Percentiles rank a stretch among this genome's conserved stretches.
Conservation (phyloP, 2,888 invertebrate genomes). For the Tenthredo amoena region DNA sequence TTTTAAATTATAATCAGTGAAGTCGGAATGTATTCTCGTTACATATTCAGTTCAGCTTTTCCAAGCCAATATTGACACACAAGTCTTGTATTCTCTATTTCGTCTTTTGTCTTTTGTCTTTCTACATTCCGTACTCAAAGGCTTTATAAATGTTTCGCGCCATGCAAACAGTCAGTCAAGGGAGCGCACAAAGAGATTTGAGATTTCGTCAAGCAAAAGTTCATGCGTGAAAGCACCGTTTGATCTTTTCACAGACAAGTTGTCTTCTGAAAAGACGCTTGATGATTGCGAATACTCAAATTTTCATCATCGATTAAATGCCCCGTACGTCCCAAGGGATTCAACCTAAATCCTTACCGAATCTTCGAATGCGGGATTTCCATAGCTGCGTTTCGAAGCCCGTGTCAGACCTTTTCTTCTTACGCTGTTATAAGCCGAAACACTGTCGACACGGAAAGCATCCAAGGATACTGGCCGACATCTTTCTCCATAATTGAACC, state of each 20-base stretch:
- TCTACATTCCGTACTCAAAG: constrained; percentile 11
- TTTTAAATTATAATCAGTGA: neutral
- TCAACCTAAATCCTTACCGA: constrained; percentile 81
- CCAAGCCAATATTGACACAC: constrained; percentile 28
- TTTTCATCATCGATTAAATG: neutral
- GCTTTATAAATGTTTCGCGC: constrained; percentile 26
- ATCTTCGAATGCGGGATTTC: constrained; percentile 95
- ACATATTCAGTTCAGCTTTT: neutral
- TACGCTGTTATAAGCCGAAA: constrained; percentile 89
- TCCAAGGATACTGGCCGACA: constrained; percentile 94
- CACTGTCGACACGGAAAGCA: constrained; percentile 94
- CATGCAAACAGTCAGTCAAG: constrained; percentile 41
- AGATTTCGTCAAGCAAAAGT: constrained; percentile 27
- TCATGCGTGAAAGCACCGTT: constrained; percentile 20
- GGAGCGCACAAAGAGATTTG: neutral
- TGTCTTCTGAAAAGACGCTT: neutral
- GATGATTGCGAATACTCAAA: constrained; percentile 7
- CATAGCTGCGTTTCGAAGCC: constrained; percentile 92
- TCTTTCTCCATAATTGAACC: constrained; percentile 90
- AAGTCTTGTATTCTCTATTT: constrained; percentile 12
- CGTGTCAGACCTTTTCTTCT: constrained; percentile 87
- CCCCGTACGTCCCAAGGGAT: neutral
- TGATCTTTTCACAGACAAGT: constrained; percentile 37
- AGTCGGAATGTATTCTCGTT: neutral
- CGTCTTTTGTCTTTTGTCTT: constrained; percentile 23